Evolutionary conservation across 2,113 vertebrate genomes (phyloP).

Genomic region (Platysternon megacephalum): DNA sequence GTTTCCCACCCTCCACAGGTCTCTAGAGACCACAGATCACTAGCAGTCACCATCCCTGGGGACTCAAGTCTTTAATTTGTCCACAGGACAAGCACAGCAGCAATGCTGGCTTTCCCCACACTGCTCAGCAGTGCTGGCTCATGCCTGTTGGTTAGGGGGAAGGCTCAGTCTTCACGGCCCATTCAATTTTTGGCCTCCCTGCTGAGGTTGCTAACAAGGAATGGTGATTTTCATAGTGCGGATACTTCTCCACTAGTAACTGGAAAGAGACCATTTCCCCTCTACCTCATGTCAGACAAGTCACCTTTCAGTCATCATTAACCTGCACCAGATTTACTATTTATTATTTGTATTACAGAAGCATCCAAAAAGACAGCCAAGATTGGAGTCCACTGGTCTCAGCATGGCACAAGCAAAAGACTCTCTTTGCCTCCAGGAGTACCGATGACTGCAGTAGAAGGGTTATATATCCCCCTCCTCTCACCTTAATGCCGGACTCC

Average conservation of each 20-base stretch:
- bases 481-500: accelerated
- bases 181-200: neutral
- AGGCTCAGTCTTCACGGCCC: accelerated
- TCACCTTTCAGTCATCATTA: neutral
- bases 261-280: accelerated
- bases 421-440: neutral
- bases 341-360: neutral
- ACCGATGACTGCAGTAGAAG: neutral
- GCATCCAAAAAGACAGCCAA: neutral
- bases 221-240: accelerated
- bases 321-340: neutral
- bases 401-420: neutral
- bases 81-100: neutral
- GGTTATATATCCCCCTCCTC: accelerated
- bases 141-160: accelerated
- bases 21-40: neutral
- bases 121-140: accelerated
- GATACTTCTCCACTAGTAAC: accelerated
- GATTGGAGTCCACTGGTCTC: neutral
- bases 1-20: neutral
- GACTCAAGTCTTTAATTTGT: neutral
- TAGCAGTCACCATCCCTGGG: accelerated
- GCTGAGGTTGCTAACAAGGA: accelerated
- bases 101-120: neutral
- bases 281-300: accelerated